These are phyloP conservation scores for Nymphalis polychloros DNA, from an alignment of 2,888 invertebrate genomes.

Conservation along the genomic window DNA sequence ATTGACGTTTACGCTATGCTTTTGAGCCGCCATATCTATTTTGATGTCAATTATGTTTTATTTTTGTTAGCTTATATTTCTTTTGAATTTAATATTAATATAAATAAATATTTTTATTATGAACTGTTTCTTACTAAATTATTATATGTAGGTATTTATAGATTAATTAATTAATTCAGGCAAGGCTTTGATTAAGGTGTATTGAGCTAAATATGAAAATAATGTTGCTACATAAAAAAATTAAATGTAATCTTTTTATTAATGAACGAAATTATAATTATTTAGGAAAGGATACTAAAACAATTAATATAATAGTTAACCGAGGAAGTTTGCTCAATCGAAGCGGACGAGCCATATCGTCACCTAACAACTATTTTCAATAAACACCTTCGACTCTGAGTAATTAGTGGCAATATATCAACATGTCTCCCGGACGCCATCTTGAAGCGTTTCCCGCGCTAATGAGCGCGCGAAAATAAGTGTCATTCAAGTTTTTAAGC, in stretches of 20 bases:
- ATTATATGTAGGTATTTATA: no score
- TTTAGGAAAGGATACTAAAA: not conserved
- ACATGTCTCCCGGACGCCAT: slow-evolving; percentile 60
- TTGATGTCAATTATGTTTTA: slow-evolving; percentile 61
- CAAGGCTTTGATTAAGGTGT: no score
- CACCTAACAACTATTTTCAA: slow-evolving; percentile 74
- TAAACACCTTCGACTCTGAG: slow-evolving; percentile 74
- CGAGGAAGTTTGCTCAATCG: slow-evolving; percentile 37
- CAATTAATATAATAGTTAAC: slow-evolving; percentile 15
- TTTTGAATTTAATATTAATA: not conserved
- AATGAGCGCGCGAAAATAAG: slow-evolving; percentile 68
- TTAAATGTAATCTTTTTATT: not conserved
- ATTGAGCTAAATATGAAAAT: no score
- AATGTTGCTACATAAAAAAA: not conserved
- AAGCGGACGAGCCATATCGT: slow-evolving; percentile 66
- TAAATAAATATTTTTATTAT: not conserved
- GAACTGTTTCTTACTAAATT: no score
- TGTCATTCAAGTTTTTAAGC: slow-evolving; percentile 48
- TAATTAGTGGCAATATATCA: slow-evolving; percentile 79
- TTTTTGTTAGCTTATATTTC: slow-evolving; percentile 9
- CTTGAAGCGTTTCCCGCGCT: slow-evolving; percentile 55
- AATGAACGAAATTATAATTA: not conserved
- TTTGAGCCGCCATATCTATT: slow-evolving; percentile 50
- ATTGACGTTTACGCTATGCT: slow-evolving; percentile 62
- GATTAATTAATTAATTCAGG: no score